A percentile compares a stretch with the other conserved stretches of the same genome.
Evolutionary conservation across 2,888 invertebrate genomes (phyloP).

Genomic region (Chironomus riparius): DNA sequence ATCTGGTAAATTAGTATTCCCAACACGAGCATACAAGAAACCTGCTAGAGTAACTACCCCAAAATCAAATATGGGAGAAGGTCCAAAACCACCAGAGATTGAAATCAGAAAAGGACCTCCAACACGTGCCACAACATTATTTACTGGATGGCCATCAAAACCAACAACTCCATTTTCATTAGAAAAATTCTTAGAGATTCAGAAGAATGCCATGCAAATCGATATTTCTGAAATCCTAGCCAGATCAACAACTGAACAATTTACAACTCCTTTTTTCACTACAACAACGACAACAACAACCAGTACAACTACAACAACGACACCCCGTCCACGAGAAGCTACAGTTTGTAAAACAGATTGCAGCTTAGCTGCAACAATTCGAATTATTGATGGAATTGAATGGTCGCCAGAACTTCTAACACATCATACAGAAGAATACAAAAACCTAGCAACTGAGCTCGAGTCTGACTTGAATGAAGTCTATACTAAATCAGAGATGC

Average conservation of each 20-base stretch:
- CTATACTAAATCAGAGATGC: conserved; percentile 62
- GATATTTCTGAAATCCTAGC: conserved; percentile 44
- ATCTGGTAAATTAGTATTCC: conserved; percentile 64
- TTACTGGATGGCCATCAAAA: conserved; percentile 84
- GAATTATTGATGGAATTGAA: conserved; percentile 67
- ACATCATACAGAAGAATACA: conserved; percentile 80
- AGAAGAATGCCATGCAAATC: conserved; percentile 51
- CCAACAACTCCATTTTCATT: conserved; percentile 80
- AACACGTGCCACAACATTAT: conserved; percentile 74
- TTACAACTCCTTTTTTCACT: conserved; percentile 38
- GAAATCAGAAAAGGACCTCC: conserved; percentile 81
- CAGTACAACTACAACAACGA: conserved; percentile 63
- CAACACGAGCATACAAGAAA: conserved; percentile 50
- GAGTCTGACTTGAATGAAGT: conserved; percentile 75
- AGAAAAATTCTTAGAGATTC: conserved; percentile 64
- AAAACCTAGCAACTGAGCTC: conserved; percentile 68
- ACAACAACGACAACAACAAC: conserved; percentile 51
- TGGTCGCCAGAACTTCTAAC: conserved; percentile 83
- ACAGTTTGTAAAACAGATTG: conserved; percentile 70
- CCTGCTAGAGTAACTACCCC: conserved; percentile 41
- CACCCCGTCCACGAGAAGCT: conserved; percentile 62
- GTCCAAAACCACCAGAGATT: conserved; percentile 47
- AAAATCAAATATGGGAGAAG: conserved; percentile 44
- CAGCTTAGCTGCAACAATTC: conserved; percentile 77
- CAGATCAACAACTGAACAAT: conserved; percentile 35